phyloP scores from a whole-genome alignment of 2,797 vertebrate genomes.

The Intellagama lesueurii region DNA sequence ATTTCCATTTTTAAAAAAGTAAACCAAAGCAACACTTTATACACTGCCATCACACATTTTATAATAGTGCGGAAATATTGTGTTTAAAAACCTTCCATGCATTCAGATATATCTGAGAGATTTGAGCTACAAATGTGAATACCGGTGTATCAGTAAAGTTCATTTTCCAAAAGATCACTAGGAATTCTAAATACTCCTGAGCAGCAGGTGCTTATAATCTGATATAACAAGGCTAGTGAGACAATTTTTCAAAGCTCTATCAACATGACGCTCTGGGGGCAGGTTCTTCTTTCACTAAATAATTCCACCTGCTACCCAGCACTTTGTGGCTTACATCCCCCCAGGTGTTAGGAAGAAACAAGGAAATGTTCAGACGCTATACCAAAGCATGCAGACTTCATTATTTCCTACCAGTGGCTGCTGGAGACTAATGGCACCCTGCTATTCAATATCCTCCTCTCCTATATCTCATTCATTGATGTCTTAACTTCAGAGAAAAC shows the following conservation, averaged over 20 bases:
- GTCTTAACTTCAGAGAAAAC: slow-evolving; percentile 53
- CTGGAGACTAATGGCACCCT: slow-evolving; percentile 47
- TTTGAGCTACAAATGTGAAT: neutral
- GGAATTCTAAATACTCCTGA: slow-evolving; percentile 46
- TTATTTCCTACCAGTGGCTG: slow-evolving; percentile 38
- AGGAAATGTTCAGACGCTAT: slow-evolving; percentile 30
- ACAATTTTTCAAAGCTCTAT: slow-evolving; percentile 43
- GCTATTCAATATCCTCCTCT: slow-evolving; percentile 47
- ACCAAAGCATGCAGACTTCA: slow-evolving; percentile 8
- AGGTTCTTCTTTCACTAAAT: slow-evolving; percentile 24
- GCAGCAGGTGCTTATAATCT: slow-evolving; percentile 41
- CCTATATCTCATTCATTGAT: slow-evolving; percentile 58
- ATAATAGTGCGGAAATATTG: neutral
- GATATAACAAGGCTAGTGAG: slow-evolving; percentile 29
- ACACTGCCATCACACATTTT: neutral
- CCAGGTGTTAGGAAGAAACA: slow-evolving; percentile 49
- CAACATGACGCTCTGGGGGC: slow-evolving; percentile 45
- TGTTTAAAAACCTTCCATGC: neutral
- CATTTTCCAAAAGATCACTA: slow-evolving; percentile 39
- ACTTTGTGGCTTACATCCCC: slow-evolving; percentile 18
- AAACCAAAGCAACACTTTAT: too few species aligned
- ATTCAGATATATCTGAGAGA: slow-evolving; percentile 15
- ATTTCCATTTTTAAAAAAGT: too few species aligned
- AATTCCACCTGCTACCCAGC: slow-evolving; percentile 45
- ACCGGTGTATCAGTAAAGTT: slow-evolving; percentile 25